Evolutionary conservation across 2,797 vertebrate species (phyloP), one percentile per base, ranked within the genome.

Genomic region (Chaetodon trifasciatus): DNA sequence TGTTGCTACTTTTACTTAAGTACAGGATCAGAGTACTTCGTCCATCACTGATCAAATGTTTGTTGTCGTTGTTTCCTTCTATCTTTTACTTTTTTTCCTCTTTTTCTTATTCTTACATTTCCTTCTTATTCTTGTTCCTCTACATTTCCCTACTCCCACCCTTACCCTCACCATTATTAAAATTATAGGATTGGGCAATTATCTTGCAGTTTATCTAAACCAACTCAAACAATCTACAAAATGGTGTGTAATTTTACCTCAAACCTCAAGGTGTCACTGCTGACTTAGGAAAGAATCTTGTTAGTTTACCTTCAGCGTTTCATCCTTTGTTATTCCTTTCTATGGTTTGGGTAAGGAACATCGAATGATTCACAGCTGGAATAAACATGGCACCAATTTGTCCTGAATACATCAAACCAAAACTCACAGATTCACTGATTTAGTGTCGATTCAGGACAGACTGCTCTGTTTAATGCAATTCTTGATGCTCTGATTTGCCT

Each of bases 231-330:
- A 3, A 44, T 57, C 1, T 15, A 39, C 5, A 77, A 17, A 67
- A 64, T 28, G 0, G 37, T 15, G 15, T 79, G 91, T 49, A 63
- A 37, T 89, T 84, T 11, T 11, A 37, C 3, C 0, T 57, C 0
- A 32, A 17, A 70, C 91, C 94, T 89, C 62, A 76, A 42, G 91
- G 80, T 92, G 93, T 86, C 94, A 84, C 86, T 93, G 84, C 68
- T 87, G 85, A 63, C 83, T 82, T 39, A 90, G 40, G 74, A 92
- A 93, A 90, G 23, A 42, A 28, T 37, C 35, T 15, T 52, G 24
- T 75, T 13, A 0, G 1, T 49, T 63, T 19, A 8, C 32, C 64
- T 0, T 23, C 1, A 7, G 3, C 35, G 1, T 23, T 47, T 4
- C 21, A 35, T 49, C 58, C 66, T 79, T 90, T 88, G 78, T 89